A percentile compares a stretch with the other conserved stretches of the same genome.
These are phyloP conservation scores for Siniperca scherzeri DNA, from an alignment of 2,797 vertebrate genomes.

Conservation along the genomic window DNA sequence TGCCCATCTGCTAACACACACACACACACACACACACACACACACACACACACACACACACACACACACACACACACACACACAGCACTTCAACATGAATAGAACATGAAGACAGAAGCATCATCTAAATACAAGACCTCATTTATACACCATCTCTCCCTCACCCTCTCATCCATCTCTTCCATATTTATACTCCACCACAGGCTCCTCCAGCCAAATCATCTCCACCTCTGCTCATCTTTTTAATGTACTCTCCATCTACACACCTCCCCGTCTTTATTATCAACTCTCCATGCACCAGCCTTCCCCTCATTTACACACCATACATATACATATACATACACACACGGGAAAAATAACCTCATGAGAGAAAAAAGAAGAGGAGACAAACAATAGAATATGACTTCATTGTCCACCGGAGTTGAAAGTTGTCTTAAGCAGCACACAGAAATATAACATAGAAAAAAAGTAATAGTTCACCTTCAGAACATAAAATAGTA, in stretches of 20 bases:
- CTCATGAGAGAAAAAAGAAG: background rate
- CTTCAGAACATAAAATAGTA: background rate
- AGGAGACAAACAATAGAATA: no score
- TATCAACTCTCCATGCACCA: background rate
- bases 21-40: no score
- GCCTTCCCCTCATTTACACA: background rate
- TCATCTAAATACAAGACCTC: slow-evolving; percentile 36
- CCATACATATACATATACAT: no score
- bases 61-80: slow-evolving; percentile 7
- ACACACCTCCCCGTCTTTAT: background rate
- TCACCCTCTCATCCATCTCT: background rate
- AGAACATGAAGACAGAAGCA: slow-evolving; percentile 49
- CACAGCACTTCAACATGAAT: slow-evolving; percentile 31
- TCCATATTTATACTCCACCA: slow-evolving; percentile 5
- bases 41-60: slow-evolving; percentile 17
- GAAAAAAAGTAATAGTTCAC: no score
- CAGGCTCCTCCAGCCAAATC: slow-evolving; percentile 30
- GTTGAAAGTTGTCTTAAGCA: background rate
- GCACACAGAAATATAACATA: no score
- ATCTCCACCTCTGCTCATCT: slow-evolving; percentile 35
- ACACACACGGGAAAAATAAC: background rate
- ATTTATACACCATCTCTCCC: slow-evolving; percentile 21
- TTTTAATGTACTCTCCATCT: background rate
- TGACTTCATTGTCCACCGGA: background rate
- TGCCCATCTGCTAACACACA: slow-evolving; percentile 15